Evolutionary conservation across 2,888 invertebrate species (phyloP).

Genomic region (Cordilura impudica): DNA sequence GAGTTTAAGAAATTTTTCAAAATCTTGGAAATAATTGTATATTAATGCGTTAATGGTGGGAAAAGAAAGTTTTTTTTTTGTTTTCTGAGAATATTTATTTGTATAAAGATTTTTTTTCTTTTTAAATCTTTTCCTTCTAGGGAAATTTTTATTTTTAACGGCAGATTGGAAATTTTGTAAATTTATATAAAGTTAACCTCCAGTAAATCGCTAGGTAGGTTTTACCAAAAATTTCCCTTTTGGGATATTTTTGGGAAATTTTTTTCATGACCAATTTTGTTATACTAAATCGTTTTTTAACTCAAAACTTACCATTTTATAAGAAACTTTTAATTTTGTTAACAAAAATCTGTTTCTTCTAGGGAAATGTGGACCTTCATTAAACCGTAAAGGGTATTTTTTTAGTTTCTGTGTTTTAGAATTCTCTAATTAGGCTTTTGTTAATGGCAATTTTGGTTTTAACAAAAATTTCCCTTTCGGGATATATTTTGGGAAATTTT

Average conservation of each 20-base stretch:
- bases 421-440: not conserved
- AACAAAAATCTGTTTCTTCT: not conserved
- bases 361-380: not conserved
- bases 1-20: slow-evolving; percentile 1
- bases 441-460: not conserved
- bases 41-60: too few relatives aligned
- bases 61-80: too few relatives aligned
- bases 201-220: not conserved
- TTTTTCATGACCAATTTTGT: not conserved
- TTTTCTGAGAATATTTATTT: too few relatives aligned
- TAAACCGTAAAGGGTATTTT: not conserved
- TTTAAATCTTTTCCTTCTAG: not conserved
- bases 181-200: too few relatives aligned
- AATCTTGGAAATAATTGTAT: not conserved
- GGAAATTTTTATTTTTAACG: not conserved
- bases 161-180: not conserved
- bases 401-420: too few relatives aligned
- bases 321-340: too few relatives aligned
- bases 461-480: slow-evolving; percentile 34
- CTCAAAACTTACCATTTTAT: too few relatives aligned
- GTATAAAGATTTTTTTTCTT: too few relatives aligned
- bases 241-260: not conserved
- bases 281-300: not conserved
- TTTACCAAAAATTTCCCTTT: not conserved
- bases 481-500: slow-evolving; percentile 38